Conservation (phyloP, 1,140 invertebrate genomes). For the Nasonia vitripennis region DNA sequence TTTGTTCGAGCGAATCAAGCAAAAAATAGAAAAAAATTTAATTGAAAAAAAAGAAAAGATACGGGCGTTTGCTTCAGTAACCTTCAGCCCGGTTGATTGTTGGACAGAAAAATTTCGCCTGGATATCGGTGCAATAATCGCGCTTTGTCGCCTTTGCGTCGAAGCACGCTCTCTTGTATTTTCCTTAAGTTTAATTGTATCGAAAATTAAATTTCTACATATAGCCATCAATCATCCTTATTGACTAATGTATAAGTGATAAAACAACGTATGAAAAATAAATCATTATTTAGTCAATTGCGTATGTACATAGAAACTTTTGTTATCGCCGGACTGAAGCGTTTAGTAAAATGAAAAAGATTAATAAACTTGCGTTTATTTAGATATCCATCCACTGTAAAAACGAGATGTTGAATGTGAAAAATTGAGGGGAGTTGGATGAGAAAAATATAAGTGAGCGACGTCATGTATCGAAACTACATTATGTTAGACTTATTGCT, state of each 20-base stretch:
- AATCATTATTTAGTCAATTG: conserved; percentile 44
- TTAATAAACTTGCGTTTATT: conserved; percentile 33
- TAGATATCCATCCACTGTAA: conserved; percentile 25
- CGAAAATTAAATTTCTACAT: conserved; percentile 23
- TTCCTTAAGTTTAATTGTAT: conserved; percentile 43
- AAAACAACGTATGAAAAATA: conserved; percentile 6
- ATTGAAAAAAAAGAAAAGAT: conserved; percentile 28
- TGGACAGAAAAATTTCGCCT: conserved; percentile 47
- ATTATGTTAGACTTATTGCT: conserved; percentile 49
- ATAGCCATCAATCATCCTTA: conserved; percentile 23
- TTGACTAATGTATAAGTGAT: conserved; percentile 41
- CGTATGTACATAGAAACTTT: conserved; percentile 52
- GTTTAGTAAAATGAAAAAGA: conserved; percentile 38
- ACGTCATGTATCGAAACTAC: conserved; percentile 45
- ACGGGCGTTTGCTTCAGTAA: conserved; percentile 52
- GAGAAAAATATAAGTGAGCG: conserved; percentile 25
- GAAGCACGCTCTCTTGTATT: conserved; percentile 26
- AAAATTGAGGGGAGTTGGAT: conserved; percentile 29
- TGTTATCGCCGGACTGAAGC: conserved; percentile 59
- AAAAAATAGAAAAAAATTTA: conserved; percentile 39
- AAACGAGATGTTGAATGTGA: conserved; percentile 5
- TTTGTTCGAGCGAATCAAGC: conserved; percentile 40
- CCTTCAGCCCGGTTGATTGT: conserved; percentile 59
- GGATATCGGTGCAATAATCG: conserved; percentile 59
- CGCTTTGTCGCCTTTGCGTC: conserved; percentile 24